Conservation (phyloP, 2,113 vertebrate genomes). For the Pardalotus punctatus region DNA sequence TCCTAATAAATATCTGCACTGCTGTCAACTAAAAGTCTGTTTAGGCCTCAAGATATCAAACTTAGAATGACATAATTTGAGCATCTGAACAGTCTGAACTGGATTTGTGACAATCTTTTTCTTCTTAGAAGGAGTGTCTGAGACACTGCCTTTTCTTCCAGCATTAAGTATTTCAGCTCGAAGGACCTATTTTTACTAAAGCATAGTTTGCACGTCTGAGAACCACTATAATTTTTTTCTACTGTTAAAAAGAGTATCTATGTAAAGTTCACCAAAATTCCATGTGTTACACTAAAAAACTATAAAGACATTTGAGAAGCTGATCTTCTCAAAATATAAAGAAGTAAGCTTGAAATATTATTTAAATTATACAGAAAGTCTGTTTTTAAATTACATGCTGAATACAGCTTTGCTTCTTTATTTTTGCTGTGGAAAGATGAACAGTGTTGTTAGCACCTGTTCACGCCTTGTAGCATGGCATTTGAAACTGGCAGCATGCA, state of each 20-base stretch:
- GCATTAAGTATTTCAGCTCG: neutral
- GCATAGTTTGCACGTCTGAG: neutral
- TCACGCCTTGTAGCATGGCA: constrained; percentile 4
- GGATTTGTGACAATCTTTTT: neutral
- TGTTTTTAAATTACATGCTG: neutral
- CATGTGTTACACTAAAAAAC: neutral
- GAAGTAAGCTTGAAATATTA: neutral
- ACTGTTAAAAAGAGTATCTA: neutral
- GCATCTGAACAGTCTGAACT: neutral
- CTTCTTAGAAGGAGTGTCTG: neutral
- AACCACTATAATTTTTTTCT: neutral
- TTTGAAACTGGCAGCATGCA: constrained; percentile 6
- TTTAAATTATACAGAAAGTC: neutral
- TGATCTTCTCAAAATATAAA: neutral
- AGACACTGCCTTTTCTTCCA: neutral
- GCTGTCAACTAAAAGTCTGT: neutral
- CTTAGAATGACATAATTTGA: neutral
- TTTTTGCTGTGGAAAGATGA: constrained; percentile 2
- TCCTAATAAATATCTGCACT: neutral
- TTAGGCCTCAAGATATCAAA: neutral
- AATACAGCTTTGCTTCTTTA: neutral
- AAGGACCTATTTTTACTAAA: neutral
- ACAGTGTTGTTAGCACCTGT: constrained; percentile 32
- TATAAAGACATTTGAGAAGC: neutral
- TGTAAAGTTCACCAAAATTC: neutral